Evolutionary conservation across 2,888 invertebrate species (phyloP).

Genomic region (Caenorhabditis zanzibari): DNA sequence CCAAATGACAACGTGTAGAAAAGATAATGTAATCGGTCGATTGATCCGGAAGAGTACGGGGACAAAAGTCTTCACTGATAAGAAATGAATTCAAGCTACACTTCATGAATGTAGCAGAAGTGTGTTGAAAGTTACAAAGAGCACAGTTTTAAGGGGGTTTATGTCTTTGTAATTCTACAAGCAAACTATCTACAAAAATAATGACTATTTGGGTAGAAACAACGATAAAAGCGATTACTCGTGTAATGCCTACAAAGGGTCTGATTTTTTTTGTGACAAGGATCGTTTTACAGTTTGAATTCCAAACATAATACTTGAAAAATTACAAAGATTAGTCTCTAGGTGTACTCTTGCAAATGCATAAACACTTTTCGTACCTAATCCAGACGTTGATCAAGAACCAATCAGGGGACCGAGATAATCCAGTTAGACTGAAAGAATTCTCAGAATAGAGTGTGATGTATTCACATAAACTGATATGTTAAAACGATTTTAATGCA

Average conservation of each 20-base stretch:
- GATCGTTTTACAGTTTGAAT: background rate
- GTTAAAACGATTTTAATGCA: too few species aligned
- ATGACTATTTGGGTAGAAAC: constrained; percentile 1
- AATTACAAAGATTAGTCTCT: background rate
- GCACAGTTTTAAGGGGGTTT: constrained; percentile 12
- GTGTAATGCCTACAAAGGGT: background rate
- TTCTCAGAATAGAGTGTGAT: background rate
- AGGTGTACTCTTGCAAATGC: background rate
- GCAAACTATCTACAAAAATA: constrained; percentile 22
- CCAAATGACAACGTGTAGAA: constrained; percentile 25
- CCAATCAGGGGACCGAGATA: background rate
- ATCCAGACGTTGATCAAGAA: background rate
- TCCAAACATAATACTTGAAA: background rate
- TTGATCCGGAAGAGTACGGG: constrained; percentile 48
- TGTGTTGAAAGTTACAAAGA: background rate
- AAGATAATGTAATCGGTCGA: constrained; percentile 27
- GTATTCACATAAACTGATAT: too few species aligned
- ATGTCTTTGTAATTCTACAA: background rate
- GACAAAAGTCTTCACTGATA: constrained; percentile 14
- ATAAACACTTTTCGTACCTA: background rate
- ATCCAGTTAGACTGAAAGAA: background rate
- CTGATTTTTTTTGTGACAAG: background rate
- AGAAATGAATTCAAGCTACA: constrained; percentile 25
- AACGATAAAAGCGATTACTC: background rate
- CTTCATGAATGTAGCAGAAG: constrained; percentile 12